Evolutionary conservation across 2,797 vertebrate genomes (phyloP).

Genomic region (Threskiornis aethiopicus): DNA sequence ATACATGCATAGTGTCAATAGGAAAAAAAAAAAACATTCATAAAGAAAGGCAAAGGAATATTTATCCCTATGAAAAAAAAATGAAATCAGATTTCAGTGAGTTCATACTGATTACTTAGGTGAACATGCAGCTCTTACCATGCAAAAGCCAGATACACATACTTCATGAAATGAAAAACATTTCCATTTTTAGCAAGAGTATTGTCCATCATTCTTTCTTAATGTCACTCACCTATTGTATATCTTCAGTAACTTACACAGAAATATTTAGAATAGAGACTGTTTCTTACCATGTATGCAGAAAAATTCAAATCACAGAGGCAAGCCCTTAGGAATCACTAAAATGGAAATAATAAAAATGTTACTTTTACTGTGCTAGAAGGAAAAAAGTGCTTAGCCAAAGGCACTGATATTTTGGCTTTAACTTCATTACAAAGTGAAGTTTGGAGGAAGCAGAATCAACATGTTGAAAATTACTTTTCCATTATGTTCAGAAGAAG

Average conservation of each 20-base stretch:
- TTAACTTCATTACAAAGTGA: background rate
- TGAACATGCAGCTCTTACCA: background rate
- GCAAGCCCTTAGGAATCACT: background rate
- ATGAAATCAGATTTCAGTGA: background rate
- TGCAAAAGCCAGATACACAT: background rate
- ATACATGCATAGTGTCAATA: background rate
- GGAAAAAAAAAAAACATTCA: background rate
- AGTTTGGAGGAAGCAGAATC: background rate
- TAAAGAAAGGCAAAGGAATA: background rate
- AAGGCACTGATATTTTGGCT: background rate
- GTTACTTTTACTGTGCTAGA: background rate
- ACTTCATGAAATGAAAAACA: background rate
- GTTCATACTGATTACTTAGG: background rate
- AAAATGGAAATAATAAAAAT: background rate
- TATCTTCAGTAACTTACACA: background rate
- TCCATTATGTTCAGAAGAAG: background rate
- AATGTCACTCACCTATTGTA: background rate
- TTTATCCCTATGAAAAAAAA: background rate
- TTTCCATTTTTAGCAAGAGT: background rate
- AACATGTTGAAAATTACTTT: background rate
- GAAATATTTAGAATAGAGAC: background rate
- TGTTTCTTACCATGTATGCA: background rate
- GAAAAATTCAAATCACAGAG: background rate
- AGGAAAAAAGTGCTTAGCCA: background rate
- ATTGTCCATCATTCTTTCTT: background rate